Evolutionary conservation across 2,113 vertebrate species (phyloP).

Genomic region (Synodontis membranacea): DNA sequence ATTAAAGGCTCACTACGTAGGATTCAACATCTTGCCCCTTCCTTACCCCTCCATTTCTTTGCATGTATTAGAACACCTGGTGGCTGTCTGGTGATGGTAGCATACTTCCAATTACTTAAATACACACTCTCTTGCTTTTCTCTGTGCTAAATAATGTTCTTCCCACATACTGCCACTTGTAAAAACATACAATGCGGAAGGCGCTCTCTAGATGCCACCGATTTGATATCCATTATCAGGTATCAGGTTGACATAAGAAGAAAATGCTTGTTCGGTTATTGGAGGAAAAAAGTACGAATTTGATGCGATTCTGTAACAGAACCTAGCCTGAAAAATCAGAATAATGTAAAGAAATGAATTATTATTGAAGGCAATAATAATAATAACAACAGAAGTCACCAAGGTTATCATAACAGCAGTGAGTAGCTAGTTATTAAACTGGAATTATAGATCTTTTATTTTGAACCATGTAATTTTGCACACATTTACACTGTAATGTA

Average conservation of each 20-base stretch:
- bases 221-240: not conserved
- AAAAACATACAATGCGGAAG: too few relatives aligned
- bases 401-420: not conserved
- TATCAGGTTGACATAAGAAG: not conserved
- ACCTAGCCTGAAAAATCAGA: not conserved
- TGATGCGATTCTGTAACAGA: not conserved
- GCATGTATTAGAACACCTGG: too few relatives aligned
- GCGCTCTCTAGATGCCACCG: not conserved
- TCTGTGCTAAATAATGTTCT: too few relatives aligned
- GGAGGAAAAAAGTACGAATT: not conserved
- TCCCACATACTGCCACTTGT: too few relatives aligned
- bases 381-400: not conserved
- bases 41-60: too few relatives aligned
- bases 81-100: too few relatives aligned
- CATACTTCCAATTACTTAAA: too few relatives aligned
- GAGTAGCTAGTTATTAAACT: not conserved
- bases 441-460: not conserved
- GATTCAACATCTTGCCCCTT: too few relatives aligned
- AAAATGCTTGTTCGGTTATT: not conserved
- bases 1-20: too few relatives aligned
- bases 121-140: too few relatives aligned
- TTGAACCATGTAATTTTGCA: not conserved
- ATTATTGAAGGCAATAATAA: not conserved
- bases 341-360: too few relatives aligned
- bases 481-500: not conserved